These are phyloP conservation scores for Leuctra nigra DNA, from an alignment of 2,888 invertebrate genomes.

Conservation along the genomic window DNA sequence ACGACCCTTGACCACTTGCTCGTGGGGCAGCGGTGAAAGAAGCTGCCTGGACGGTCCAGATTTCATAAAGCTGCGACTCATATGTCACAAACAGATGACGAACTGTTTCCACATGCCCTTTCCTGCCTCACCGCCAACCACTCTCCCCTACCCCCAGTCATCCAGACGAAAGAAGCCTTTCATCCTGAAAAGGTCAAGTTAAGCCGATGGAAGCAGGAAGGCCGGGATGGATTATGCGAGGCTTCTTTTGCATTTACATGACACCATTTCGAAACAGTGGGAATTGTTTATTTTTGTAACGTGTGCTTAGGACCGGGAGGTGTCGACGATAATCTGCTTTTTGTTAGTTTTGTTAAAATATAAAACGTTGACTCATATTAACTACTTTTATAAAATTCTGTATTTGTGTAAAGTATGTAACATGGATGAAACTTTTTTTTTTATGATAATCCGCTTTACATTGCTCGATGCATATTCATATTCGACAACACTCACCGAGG, in stretches of 20 bases:
- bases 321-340: too few relatives aligned
- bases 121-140: neutral
- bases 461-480: too few relatives aligned
- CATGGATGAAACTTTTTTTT: too few relatives aligned
- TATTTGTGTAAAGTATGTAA: too few relatives aligned
- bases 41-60: neutral
- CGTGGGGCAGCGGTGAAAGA: neutral
- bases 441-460: too few relatives aligned
- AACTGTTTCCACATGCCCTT: slow-evolving; percentile 14
- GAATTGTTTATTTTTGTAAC: neutral
- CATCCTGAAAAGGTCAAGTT: slow-evolving; percentile 12
- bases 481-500: too few relatives aligned
- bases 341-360: too few relatives aligned
- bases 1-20: neutral
- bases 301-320: neutral
- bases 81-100: slow-evolving; percentile 16
- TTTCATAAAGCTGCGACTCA: slow-evolving; percentile 12
- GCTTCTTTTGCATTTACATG: slow-evolving; percentile 13
- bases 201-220: slow-evolving; percentile 7
- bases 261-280: neutral
- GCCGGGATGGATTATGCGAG: slow-evolving; percentile 7
- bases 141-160: neutral
- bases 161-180: neutral
- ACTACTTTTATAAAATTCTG: too few relatives aligned
- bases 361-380: too few relatives aligned